Evolutionary conservation across 2,888 invertebrate species (phyloP).

Genomic region (Oscheius sp.): DNA sequence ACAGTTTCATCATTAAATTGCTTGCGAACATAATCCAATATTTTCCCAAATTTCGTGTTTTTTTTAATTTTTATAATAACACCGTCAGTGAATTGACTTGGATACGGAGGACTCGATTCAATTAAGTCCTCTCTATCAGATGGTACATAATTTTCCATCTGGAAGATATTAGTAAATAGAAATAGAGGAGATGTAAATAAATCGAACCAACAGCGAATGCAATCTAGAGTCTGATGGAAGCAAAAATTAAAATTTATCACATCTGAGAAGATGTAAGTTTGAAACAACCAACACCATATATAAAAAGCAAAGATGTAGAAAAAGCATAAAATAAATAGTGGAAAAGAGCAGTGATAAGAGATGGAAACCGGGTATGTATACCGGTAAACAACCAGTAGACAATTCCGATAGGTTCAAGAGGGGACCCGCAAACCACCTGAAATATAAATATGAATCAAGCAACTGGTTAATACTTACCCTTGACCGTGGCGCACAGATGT

Average conservation of each 20-base stretch:
- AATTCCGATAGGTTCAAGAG: slow-evolving; percentile 21
- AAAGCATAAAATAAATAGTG: background rate
- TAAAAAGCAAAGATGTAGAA: background rate
- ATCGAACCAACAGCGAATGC: background rate
- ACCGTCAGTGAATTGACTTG: slow-evolving; percentile 6
- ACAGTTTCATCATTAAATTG: slow-evolving; percentile 17
- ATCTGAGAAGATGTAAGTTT: background rate
- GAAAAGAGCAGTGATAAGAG: too few species aligned
- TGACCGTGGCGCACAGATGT: slow-evolving; percentile 13
- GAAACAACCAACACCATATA: slow-evolving; percentile 8
- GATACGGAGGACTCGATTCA: slow-evolving; percentile 25
- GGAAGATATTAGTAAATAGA: background rate
- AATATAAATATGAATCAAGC: background rate
- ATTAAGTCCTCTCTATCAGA: slow-evolving; percentile 27
- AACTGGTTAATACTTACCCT: slow-evolving; percentile 6
- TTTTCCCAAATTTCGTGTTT: slow-evolving; percentile 30
- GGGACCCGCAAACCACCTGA: slow-evolving; percentile 23
- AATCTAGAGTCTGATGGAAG: too few species aligned
- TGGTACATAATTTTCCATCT: slow-evolving; percentile 32
- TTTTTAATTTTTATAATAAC: slow-evolving; percentile 32
- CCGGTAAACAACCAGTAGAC: background rate
- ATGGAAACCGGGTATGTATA: too few species aligned
- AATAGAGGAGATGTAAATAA: background rate
- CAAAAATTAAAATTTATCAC: slow-evolving; percentile 10
- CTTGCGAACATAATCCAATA: slow-evolving; percentile 23